Evolutionary conservation across 1,140 invertebrate species (phyloP).

Genomic region (Pogonomyrmex californicus): DNA sequence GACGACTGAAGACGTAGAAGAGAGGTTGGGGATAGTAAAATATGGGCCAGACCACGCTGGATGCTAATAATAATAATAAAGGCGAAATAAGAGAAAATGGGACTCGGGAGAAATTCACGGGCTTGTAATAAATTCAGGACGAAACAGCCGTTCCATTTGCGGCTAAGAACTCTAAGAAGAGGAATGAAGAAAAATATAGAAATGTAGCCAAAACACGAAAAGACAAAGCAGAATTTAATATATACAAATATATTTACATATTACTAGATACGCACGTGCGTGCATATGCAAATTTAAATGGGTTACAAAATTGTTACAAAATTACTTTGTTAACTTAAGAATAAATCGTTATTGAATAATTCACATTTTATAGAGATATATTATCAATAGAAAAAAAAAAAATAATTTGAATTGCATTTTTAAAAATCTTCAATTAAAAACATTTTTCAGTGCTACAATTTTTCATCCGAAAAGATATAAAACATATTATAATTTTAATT

Average conservation of each 20-base stretch:
- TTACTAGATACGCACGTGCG: not conserved
- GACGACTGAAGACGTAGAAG: conserved; percentile 13
- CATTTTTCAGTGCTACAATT: not conserved
- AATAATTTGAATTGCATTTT: conserved; percentile 23
- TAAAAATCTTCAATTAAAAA: not conserved
- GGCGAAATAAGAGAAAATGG: conserved; percentile 72
- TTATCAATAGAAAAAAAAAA: not conserved
- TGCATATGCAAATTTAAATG: not conserved
- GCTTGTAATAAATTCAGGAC: conserved; percentile 74
- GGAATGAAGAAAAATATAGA: conserved; percentile 34
- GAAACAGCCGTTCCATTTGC: conserved; percentile 74
- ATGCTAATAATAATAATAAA: conserved; percentile 77
- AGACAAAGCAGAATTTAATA: conserved; percentile 17
- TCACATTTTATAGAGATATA: not conserved
- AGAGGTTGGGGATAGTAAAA: conserved; percentile 55
- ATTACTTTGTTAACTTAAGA: conserved; percentile 15
- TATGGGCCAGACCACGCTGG: conserved; percentile 64
- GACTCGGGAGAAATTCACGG: conserved; percentile 74
- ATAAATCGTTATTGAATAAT: not conserved
- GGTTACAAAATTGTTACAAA: not conserved
- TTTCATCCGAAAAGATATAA: not conserved
- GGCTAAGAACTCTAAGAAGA: conserved; percentile 52
- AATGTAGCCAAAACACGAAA: not conserved
- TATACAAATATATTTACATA: not conserved
- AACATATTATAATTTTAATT: not conserved